Conservation (phyloP, 2,888 invertebrate genomes). For the Lycocerus yunnanus region DNA sequence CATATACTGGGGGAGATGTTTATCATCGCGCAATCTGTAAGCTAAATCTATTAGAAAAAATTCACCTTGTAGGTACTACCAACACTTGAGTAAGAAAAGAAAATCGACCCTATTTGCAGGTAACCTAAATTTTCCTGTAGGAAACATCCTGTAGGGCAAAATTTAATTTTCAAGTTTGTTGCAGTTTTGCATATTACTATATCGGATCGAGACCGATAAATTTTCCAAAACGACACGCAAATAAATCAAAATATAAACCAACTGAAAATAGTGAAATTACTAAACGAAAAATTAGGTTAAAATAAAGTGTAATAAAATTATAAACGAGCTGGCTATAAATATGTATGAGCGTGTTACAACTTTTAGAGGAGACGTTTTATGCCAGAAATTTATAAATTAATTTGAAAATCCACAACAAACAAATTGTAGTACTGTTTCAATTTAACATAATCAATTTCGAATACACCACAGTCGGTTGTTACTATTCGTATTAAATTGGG, state of each 20-base stretch:
- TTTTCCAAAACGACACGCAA: neutral
- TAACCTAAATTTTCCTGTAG: neutral
- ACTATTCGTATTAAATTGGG: neutral
- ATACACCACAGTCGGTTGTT: neutral
- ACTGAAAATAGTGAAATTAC: neutral
- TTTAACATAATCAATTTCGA: neutral
- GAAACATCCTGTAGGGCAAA: neutral
- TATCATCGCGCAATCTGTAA: neutral
- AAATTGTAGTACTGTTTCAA: neutral
- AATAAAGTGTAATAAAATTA: neutral
- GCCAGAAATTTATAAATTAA: neutral
- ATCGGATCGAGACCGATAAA: neutral
- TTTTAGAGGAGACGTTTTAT: neutral
- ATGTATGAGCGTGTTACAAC: neutral
- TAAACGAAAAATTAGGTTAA: neutral
- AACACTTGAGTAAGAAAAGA: neutral
- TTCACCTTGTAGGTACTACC: neutral
- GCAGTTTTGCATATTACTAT: neutral
- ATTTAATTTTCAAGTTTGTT: neutral
- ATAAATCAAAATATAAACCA: neutral
- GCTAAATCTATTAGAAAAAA: neutral
- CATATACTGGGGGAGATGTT: neutral
- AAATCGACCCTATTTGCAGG: neutral
- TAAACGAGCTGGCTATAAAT: neutral
- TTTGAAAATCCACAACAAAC: neutral